These are phyloP conservation scores for Holacanthus passer DNA, from an alignment of 2,113 vertebrate genomes.

Conservation along the genomic window DNA sequence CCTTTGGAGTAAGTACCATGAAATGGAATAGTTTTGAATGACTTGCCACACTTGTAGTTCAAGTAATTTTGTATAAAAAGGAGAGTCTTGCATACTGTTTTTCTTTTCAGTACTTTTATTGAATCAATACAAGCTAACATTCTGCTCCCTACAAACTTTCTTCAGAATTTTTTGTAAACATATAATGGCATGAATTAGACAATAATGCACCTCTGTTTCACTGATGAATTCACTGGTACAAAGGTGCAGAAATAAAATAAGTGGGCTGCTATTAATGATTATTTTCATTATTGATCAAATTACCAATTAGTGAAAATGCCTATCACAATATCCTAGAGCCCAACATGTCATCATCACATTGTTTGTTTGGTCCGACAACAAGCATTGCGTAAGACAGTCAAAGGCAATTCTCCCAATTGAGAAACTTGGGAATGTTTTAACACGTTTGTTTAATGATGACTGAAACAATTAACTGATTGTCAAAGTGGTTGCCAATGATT, in stretches of 20 bases:
- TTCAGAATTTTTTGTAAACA: not conserved
- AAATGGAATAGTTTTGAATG: not conserved
- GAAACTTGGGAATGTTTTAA: not conserved
- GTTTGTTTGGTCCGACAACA: not conserved
- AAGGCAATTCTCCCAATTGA: not conserved
- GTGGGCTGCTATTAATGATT: not conserved
- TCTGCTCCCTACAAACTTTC: not conserved
- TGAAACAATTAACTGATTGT: not conserved
- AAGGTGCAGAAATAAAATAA: not conserved
- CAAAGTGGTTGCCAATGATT: not conserved
- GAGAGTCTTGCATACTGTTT: not conserved
- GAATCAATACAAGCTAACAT: not conserved
- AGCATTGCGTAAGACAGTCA: not conserved
- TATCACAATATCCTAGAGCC: not conserved
- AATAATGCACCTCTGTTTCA: not conserved
- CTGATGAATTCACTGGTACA: not conserved
- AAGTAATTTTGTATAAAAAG: not conserved
- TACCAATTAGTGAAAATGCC: not conserved
- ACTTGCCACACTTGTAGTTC: not conserved
- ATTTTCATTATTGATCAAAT: not conserved
- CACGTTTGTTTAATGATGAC: not conserved
- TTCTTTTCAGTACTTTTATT: not conserved
- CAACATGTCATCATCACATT: not conserved
- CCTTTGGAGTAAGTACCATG: conserved; percentile 88
- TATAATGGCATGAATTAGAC: not conserved